Conservation (phyloP, 2,113 vertebrate species). For the Oostethus manadensis region DNA sequence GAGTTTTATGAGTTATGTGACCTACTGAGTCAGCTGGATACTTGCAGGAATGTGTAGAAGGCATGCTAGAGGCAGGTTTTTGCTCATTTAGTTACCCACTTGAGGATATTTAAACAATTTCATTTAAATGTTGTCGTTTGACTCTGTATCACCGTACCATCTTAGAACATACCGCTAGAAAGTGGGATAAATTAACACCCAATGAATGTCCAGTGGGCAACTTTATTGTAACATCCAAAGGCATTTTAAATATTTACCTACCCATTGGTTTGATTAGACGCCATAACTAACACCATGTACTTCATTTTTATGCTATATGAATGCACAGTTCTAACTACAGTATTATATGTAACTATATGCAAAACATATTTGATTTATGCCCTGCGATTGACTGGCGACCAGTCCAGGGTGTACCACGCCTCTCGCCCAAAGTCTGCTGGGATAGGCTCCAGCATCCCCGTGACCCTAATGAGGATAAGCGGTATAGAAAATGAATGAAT, state of each 20-base stretch:
- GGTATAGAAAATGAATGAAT: no score
- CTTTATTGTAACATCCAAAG: neutral
- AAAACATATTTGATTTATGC: neutral
- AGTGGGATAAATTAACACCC: no score
- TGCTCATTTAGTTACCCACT: constrained; percentile 33
- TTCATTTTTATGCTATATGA: neutral
- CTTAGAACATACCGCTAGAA: neutral
- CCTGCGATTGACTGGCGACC: no score
- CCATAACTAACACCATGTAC: no score
- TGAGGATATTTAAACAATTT: neutral
- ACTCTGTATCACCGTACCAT: neutral
- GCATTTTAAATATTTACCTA: no score
- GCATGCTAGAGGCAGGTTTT: constrained; percentile 35
- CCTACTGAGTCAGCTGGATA: constrained; percentile 32
- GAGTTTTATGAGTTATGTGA: constrained; percentile 57
- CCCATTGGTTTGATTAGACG: no score
- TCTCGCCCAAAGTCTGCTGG: no score
- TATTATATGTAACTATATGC: neutral
- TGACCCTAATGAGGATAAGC: no score
- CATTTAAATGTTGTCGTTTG: neutral
- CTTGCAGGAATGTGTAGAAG: constrained; percentile 22
- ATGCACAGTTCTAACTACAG: neutral
- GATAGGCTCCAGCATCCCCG: no score
- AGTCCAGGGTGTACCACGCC: no score
- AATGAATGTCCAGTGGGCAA: neutral